phyloP scores from a whole-genome alignment of 2,797 vertebrate genomes.

The Tachyglossus aculeatus region DNA sequence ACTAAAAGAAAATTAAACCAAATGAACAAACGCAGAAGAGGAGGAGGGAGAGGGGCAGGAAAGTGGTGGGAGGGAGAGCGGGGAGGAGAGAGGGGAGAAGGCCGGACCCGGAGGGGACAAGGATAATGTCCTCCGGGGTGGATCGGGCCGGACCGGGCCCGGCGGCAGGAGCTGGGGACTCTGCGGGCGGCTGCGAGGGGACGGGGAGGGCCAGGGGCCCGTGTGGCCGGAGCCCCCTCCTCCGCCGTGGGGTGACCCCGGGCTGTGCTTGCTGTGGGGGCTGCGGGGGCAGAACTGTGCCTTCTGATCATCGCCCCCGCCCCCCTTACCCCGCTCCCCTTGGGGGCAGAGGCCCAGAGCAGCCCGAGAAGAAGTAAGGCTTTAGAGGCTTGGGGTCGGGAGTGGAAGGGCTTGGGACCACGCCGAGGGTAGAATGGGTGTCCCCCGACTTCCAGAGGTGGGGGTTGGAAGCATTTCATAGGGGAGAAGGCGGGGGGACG shows the following conservation, averaged over 20 bases:
- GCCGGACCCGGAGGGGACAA: too few species aligned
- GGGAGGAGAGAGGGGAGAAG: not conserved
- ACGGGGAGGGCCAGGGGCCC: not conserved
- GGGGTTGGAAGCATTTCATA: too few species aligned
- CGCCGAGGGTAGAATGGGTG: not conserved
- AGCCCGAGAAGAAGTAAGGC: not conserved
- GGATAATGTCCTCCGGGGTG: too few species aligned
- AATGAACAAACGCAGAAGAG: too few species aligned
- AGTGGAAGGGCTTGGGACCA: too few species aligned
- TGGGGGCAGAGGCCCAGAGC: too few species aligned
- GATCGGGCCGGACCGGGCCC: slow-evolving; percentile 4
- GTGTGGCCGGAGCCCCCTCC: slow-evolving; percentile 19
- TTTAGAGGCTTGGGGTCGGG: not conserved
- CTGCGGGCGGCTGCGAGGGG: not conserved
- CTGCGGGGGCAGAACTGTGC: slow-evolving; percentile 12
- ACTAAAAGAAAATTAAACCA: not conserved
- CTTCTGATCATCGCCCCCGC: slow-evolving; percentile 14
- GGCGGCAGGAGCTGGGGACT: not conserved
- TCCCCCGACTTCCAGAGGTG: not conserved
- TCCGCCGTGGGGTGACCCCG: slow-evolving; percentile 56
- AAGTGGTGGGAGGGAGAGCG: not conserved
- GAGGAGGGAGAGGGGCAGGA: slow-evolving; percentile 5
- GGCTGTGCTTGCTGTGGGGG: slow-evolving; percentile 65
- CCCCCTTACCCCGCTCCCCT: not conserved
- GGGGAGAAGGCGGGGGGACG: too few species aligned